Evolutionary conservation across 2,797 vertebrate genomes (phyloP), one percentile per base, ranked within the genome.

Genomic region (Dicrostonyx torquatus): DNA sequence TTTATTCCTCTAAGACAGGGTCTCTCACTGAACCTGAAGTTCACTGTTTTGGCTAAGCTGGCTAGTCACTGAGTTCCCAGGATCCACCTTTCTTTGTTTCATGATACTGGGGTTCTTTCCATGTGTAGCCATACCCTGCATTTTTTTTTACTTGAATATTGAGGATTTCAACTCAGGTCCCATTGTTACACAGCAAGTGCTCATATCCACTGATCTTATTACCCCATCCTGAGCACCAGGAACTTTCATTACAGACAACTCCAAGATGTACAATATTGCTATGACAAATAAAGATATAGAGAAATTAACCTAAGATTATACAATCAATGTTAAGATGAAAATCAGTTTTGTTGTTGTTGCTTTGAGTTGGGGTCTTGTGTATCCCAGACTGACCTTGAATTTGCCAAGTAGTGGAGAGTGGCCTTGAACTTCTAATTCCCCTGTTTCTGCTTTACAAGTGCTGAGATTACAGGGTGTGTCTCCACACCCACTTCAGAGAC

Each of bases 281-380:
- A 24, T 90, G 45, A 94, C 77, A 90, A 94, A 91, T 90, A 18
- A 88, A 92, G 78, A 76, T 70, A 37, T 17, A 62, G 53, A 94
- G 78, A 90, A 50, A 66, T 79, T 79, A 76, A 53, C 40, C 82
- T 76, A 79, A 66, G 40, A 31, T 93, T 92, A 48, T 34, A 77
- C 58, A 88, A 8, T 58, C 29, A 58, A 13, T 73, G 14, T 45
- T 85, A 20, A 20, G 37, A 80, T 83, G 43, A 50, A 77, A 62
- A 64, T 34, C 31, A 22, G 22, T 45, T 68, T 50, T 89, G 40
- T 31, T 87, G n/a, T 55, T 72, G 5, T 58, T 58, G 50, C 26
- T 73, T 64, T 64, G 43, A 50, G 31, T 76, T 37, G 2, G 11
- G 7, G 31, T 48, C 31, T 64, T 22, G 5, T 48, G 72, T 62